Evolutionary conservation across 2,888 invertebrate genomes (phyloP), one percentile per base, ranked within the genome.

Genomic region (Platycheirus rosarum): DNA sequence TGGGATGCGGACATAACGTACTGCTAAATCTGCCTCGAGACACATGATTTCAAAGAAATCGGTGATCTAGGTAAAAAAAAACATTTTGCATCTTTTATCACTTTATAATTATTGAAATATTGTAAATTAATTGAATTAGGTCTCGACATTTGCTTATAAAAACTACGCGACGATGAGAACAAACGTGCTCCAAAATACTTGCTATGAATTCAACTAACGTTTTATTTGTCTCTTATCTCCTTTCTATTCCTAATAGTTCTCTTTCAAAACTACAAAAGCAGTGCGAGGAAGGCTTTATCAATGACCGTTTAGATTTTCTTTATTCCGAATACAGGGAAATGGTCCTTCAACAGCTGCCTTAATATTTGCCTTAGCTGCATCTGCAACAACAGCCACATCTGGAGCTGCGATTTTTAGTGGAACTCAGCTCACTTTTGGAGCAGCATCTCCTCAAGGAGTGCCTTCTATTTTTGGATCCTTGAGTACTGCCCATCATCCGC

Each of bases 1-100:
- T 95, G 96, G 1, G 98, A 98, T 86, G 97, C 98, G 2, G 98
- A 98, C 89, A 93, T 98, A 14, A 96, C 96, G 84, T 98, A 98
- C 91, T 95, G 96, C 0, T 93, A 92, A 60, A 87, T 92, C 44
- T 90, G 93, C 2, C 92, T 94, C 0, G 94, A 95, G 86, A 90
- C 92, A 2, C 92, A 92, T 85, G 95, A 95, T 86, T 94, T 95
- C 88, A 94, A 94, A 93, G 95, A 97, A 92, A 97, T 98, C 74
- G 97, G 97, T 1, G 97, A 97, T 89, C 90, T 97, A 20, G 96
- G 97, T 0, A 79, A 5, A 7, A 35, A 18, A 20, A 4, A 7
- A 42, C 20, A 18, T 53, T n/a, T 16, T 11, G 6, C 4, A 2
- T 7, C 9, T 6, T 0, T 2, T 9, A 49, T 16, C 9, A 3